Percentiles rank a stretch among this genome's conserved stretches.
These are phyloP conservation scores for Peromyscus californicus DNA, from an alignment of 2,113 vertebrate species.

Conservation along the genomic window DNA sequence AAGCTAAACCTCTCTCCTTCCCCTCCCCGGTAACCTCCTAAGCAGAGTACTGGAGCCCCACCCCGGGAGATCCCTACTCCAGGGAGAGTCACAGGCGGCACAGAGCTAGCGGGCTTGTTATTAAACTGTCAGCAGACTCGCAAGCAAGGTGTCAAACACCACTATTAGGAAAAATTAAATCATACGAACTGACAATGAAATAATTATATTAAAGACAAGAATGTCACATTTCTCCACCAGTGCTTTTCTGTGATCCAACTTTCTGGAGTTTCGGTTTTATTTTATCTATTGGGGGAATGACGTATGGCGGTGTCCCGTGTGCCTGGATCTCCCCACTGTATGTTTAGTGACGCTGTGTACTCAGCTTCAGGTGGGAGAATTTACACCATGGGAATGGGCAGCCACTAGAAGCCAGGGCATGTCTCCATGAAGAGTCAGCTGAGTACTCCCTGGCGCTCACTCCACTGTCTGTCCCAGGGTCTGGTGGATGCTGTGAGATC, in stretches of 20 bases:
- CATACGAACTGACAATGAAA: not conserved
- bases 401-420: not conserved
- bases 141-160: not conserved
- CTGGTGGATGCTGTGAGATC: not conserved
- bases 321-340: accelerated
- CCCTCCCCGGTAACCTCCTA: not conserved
- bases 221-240: not conserved
- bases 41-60: accelerated
- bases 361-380: not conserved
- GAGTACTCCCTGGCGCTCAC: accelerated
- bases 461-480: not conserved
- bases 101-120: accelerated
- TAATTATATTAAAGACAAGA: not conserved
- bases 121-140: not conserved
- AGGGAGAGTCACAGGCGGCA: not conserved
- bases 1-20: not conserved
- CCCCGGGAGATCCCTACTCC: accelerated
- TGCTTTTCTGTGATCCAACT: accelerated
- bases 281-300: too few species aligned
- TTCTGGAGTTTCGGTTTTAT: not conserved
- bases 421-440: not conserved
- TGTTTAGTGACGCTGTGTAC: accelerated
- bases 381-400: not conserved
- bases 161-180: not conserved
- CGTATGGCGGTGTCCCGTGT: accelerated